Conservation (phyloP, 1,140 invertebrate genomes). For the Halyomorpha halys region DNA sequence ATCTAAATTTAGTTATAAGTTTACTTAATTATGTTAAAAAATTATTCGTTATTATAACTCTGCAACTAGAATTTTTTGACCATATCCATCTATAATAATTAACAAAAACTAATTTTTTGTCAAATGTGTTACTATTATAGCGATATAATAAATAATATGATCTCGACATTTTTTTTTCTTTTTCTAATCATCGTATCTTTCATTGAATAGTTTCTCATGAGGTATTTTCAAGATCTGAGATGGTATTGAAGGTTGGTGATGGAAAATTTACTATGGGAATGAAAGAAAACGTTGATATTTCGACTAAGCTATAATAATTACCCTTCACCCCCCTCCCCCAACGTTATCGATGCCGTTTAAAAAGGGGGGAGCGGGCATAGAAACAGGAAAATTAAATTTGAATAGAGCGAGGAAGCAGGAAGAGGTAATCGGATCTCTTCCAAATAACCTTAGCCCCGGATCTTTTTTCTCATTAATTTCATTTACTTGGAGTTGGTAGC, state of each 20-base stretch:
- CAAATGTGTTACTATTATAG: no score
- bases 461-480: slow-evolving; percentile 22
- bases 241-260: background rate
- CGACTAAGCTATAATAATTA: background rate
- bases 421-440: slow-evolving; percentile 1
- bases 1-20: no score
- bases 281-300: background rate
- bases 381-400: slow-evolving; percentile 12
- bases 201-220: background rate
- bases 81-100: no score
- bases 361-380: background rate
- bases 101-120: no score
- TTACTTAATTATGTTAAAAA: no score
- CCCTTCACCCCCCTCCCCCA: background rate
- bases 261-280: background rate
- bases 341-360: background rate
- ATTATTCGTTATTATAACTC: no score
- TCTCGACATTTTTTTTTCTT: no score
- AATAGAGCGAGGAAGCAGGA: background rate
- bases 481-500: slow-evolving; percentile 8
- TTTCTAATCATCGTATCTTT: background rate
- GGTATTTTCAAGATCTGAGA: background rate
- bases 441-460: slow-evolving; percentile 8
- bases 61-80: no score
- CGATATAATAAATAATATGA: no score